phyloP scores from a whole-genome alignment of 2,113 vertebrate genomes.

The Petrocephalus microphthalmus region DNA sequence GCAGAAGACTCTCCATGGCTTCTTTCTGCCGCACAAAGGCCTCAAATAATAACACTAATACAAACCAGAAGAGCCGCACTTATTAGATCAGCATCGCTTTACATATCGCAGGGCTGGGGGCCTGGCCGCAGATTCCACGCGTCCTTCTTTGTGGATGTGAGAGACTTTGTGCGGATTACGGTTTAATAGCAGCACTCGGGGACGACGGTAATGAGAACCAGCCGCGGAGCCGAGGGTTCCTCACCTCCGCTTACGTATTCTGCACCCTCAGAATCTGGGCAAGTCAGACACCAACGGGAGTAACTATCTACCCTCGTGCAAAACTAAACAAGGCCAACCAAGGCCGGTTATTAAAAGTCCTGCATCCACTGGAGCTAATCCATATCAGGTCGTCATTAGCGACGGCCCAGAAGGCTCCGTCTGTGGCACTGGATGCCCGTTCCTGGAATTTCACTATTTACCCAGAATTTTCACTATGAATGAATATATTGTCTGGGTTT shows the following conservation, averaged over 20 bases:
- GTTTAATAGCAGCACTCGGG: background rate
- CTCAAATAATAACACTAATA: conserved; percentile 28
- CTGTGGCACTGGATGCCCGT: background rate
- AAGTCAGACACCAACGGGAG: background rate
- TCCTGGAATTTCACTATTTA: background rate
- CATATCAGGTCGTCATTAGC: background rate
- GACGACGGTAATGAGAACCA: conserved; percentile 6
- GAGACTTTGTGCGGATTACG: background rate
- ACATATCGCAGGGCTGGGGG: conserved; percentile 14
- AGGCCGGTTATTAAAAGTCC: conserved; percentile 4
- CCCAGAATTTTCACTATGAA: background rate
- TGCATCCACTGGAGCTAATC: background rate
- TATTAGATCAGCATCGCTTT: conserved; percentile 29
- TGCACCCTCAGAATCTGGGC: conserved; percentile 6
- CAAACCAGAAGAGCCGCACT: conserved; percentile 10
- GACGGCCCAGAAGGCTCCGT: background rate
- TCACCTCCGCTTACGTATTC: background rate
- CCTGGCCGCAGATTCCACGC: background rate
- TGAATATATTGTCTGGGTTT: conserved; percentile 4
- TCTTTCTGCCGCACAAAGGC: conserved; percentile 28
- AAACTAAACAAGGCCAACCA: background rate
- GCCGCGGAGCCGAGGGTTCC: background rate
- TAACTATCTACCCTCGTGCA: conserved; percentile 8
- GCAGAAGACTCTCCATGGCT: conserved; percentile 30
- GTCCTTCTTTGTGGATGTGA: conserved; percentile 9